These are phyloP conservation scores for Leucania comma DNA, from an alignment of 2,888 invertebrate genomes.

Conservation along the genomic window DNA sequence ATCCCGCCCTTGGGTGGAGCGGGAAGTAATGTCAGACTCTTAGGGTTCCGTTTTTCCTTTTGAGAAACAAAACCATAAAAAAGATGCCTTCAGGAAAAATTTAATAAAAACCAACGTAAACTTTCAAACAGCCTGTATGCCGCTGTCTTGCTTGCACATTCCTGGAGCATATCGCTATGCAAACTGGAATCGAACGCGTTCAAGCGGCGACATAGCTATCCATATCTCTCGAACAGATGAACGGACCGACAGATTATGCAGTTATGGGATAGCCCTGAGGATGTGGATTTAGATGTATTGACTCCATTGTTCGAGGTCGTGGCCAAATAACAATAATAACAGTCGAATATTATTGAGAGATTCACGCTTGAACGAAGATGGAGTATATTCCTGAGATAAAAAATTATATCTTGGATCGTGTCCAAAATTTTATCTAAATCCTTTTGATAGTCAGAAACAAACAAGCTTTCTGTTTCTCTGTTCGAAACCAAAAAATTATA, in stretches of 20 bases:
- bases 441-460: too few species aligned
- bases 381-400: too few species aligned
- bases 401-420: too few species aligned
- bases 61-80: too few species aligned
- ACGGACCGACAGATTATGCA: conserved; percentile 32
- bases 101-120: neutral
- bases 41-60: too few species aligned
- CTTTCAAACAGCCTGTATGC: conserved; percentile 62
- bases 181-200: conserved; percentile 65
- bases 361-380: too few species aligned
- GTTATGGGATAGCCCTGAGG: conserved; percentile 19
- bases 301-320: neutral
- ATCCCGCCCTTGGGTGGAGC: too few species aligned
- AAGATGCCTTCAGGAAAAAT: neutral
- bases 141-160: conserved; percentile 61
- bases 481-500: neutral
- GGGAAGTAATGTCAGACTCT: too few species aligned
- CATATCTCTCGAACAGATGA: conserved; percentile 22
- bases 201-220: conserved; percentile 35
- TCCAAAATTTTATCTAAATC: too few species aligned
- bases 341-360: too few species aligned
- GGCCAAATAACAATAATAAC: neutral
- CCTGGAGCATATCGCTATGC: conserved; percentile 69
- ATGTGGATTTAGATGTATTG: neutral
- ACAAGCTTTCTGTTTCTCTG: too few species aligned